A percentile compares a stretch with the other conserved stretches of the same genome.
These are phyloP conservation scores for Lampris megalopsis DNA, from an alignment of 2,113 vertebrate species.

Conservation along the genomic window DNA sequence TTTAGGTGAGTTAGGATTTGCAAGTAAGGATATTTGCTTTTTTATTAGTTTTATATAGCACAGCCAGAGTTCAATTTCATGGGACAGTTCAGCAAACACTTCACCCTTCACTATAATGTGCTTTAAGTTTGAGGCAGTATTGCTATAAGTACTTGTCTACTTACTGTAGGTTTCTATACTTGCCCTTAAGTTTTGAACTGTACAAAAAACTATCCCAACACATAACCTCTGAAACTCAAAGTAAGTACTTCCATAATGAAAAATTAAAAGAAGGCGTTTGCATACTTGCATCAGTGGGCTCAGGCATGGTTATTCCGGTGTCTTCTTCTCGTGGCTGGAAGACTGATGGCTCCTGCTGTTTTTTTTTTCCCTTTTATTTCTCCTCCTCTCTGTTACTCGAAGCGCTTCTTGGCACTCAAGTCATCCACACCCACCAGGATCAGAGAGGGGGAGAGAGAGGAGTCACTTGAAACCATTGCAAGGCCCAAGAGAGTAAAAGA, in stretches of 20 bases:
- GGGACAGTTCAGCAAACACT: no score
- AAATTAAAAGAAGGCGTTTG: slow-evolving; percentile 28
- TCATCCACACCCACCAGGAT: slow-evolving; percentile 69
- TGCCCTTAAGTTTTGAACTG: no score
- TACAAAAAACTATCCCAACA: neutral
- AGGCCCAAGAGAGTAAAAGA: slow-evolving; percentile 56
- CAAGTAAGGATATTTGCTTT: no score
- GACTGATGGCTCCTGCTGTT: slow-evolving; percentile 62
- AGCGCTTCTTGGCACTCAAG: slow-evolving; percentile 73
- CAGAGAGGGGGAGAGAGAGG: slow-evolving; percentile 18
- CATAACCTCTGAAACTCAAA: slow-evolving; percentile 22
- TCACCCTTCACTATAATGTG: no score
- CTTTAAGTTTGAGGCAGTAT: slow-evolving; percentile 11
- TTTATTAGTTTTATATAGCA: no score
- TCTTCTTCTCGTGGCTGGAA: slow-evolving; percentile 62
- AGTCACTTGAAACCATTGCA: slow-evolving; percentile 57
- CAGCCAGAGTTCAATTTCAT: no score
- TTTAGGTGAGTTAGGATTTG: no score
- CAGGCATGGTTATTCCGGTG: slow-evolving; percentile 78
- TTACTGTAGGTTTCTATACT: neutral
- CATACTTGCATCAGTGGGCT: slow-evolving; percentile 74
- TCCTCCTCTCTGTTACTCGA: slow-evolving; percentile 73
- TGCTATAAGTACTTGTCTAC: neutral
- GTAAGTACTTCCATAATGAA: slow-evolving; percentile 1
- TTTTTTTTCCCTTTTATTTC: slow-evolving; percentile 79